These are phyloP conservation scores for Daptonema setosum DNA, from an alignment of 2,888 invertebrate genomes.

Conservation along the genomic window DNA sequence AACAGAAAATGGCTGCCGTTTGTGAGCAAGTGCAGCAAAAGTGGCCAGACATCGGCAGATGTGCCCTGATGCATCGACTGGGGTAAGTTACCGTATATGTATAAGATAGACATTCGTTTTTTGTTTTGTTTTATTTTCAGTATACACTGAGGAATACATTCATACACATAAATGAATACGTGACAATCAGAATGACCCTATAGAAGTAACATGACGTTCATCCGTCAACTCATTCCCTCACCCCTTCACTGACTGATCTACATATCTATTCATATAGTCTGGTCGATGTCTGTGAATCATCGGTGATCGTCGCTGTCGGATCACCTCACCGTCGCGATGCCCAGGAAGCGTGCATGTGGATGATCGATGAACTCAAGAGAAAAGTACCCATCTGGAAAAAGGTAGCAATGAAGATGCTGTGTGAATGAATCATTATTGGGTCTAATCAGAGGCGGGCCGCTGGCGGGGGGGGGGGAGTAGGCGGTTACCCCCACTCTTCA, in stretches of 20 bases:
- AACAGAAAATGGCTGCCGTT: slow-evolving; percentile 54
- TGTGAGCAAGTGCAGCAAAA: slow-evolving; percentile 48
- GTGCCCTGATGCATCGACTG: slow-evolving; percentile 62
- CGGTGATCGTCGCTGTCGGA: slow-evolving; percentile 68
- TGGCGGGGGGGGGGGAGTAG: no score
- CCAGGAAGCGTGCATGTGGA: slow-evolving; percentile 54
- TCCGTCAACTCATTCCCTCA: no score
- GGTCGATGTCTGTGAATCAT: slow-evolving; percentile 57
- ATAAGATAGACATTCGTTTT: no score
- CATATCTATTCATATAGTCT: slow-evolving; percentile 38
- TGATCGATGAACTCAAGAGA: slow-evolving; percentile 62
- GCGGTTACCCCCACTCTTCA: no score
- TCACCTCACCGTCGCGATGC: slow-evolving; percentile 64
- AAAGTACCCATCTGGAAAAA: slow-evolving; percentile 89
- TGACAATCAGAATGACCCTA: no score
- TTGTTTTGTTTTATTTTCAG: no score
- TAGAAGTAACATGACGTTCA: no score
- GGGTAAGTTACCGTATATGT: slow-evolving; percentile 20
- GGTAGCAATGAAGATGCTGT: slow-evolving; percentile 15
- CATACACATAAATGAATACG: no score
- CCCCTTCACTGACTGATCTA: no score
- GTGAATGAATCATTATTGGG: no score
- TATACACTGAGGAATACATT: no score
- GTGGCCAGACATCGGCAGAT: slow-evolving; percentile 51
- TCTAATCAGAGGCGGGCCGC: no score